phyloP scores from a whole-genome alignment of 2,797 vertebrate genomes.

The Dallia pectoralis region DNA sequence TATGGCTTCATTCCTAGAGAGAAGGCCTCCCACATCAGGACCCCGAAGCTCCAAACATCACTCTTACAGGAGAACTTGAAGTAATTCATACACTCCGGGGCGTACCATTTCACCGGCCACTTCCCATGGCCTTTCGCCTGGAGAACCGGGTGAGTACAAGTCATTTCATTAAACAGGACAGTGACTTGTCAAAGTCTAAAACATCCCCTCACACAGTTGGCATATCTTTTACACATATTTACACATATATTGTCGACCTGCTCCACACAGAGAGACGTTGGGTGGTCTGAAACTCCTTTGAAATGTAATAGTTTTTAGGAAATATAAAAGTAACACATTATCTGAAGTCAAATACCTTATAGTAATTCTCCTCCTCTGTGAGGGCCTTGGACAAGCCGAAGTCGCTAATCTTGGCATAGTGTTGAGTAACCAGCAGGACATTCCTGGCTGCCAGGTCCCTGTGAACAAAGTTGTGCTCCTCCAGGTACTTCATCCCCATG shows the following conservation, averaged over 20 bases:
- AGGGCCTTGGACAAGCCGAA: conserved; percentile 97
- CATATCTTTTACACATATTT: too few relatives aligned
- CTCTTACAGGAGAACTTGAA: conserved; percentile 95
- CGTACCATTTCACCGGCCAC: conserved; percentile 98
- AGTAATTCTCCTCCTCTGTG: conserved; percentile 85
- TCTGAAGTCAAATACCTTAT: conserved; percentile 53
- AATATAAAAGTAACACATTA: neutral
- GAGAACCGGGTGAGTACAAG: neutral
- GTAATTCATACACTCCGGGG: conserved; percentile 95
- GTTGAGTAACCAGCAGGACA: conserved; percentile 93
- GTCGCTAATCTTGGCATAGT: conserved; percentile 98
- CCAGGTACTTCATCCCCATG: conserved; percentile 98
- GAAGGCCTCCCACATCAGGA: conserved; percentile 96
- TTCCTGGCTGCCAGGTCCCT: conserved; percentile 95
- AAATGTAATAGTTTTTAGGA: neutral
- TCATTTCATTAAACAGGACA: neutral
- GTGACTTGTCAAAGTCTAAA: too few relatives aligned
- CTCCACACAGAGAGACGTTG: too few relatives aligned
- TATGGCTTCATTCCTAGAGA: conserved; percentile 94
- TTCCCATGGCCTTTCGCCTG: conserved; percentile 92
- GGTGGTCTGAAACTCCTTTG: too few relatives aligned
- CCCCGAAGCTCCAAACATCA: conserved; percentile 97
- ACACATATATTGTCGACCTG: too few relatives aligned
- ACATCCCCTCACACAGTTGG: too few relatives aligned
- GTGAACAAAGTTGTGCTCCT: conserved; percentile 95